Evolutionary conservation across 2,888 invertebrate species (phyloP), one percentile per base, ranked within the genome.

Genomic region (Diaprepes abbreviatus): DNA sequence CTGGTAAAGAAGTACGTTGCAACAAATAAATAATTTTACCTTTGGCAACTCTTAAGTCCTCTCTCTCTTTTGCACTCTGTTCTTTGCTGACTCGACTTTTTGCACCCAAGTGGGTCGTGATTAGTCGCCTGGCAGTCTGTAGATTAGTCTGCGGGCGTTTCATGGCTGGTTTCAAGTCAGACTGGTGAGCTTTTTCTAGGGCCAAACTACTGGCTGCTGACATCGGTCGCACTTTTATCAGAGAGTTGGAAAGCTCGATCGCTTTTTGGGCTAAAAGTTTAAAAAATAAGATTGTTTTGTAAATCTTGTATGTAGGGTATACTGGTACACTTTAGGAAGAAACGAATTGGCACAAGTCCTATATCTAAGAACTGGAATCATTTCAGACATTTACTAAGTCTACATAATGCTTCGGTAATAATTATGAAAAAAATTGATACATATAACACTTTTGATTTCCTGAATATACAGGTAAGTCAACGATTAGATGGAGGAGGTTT

Each of bases 141-240:
- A 84, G 76, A 71, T 80, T 83, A 14, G 83, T 83, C 66, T 78
- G 79, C 16, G 84, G 84, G 59, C 84, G 74, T 74, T 82, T 83
- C 83, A 84, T 83, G 0, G 83, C 84, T 19, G 84, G 84, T 72
- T 79, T 82, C 52, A 84, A 75, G 70, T 83, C 83, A 16, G 75
- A 74, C 68, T 79, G 79, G 38, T 78, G 75, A 9, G 83, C 83
- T 38, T 80, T 79, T 60, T 79, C 77, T 59, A 78, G 66, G 1
- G 83, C 78, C 45, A 76, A 58, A 21, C 74, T 71, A 71, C 83
- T 82, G 7, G 82, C 83, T 38, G 77, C 74, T n/a, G 77, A 76
- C 79, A 83, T 80, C 12, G 83, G 81, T 12, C 84, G 79, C n/a
- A 82, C 81, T 77, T 83, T 83, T 28, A 84, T 82, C 9, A 84